Evolutionary conservation across 2,113 vertebrate species (phyloP).

Genomic region (Bufo bufo): DNA sequence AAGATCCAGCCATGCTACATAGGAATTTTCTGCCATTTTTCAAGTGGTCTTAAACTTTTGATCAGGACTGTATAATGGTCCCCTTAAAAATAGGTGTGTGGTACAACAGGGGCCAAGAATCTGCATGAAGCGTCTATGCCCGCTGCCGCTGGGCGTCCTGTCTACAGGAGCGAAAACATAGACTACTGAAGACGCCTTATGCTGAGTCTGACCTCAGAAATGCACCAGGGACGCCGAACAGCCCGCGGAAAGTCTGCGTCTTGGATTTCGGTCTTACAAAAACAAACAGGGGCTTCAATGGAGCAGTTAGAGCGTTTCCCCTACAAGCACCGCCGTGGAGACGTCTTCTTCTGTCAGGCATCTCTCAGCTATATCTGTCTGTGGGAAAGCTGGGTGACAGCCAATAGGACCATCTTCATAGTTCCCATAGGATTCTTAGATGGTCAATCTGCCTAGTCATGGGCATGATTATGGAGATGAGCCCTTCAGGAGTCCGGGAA

Average conservation of each 20-base stretch:
- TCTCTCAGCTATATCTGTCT: background rate
- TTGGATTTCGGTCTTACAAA: background rate
- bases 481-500: background rate
- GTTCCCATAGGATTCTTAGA: background rate
- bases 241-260: background rate
- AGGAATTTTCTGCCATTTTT: too few species aligned
- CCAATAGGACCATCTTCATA: background rate
- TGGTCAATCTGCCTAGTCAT: background rate
- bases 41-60: too few species aligned
- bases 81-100: background rate
- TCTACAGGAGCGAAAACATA: background rate
- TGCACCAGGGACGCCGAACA: background rate
- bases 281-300: background rate
- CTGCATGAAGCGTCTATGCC: background rate
- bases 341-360: background rate
- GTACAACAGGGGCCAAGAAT: background rate
- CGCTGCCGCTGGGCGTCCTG: background rate
- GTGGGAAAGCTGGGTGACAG: background rate
- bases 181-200: constrained; percentile 1
- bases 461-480: background rate
- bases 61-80: background rate
- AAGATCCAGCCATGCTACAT: too few species aligned
- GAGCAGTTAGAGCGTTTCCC: background rate
- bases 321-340: background rate
- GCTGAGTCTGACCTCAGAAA: background rate